Evolutionary conservation across 2,797 vertebrate genomes (phyloP).

Genomic region (Psittacula echo): DNA sequence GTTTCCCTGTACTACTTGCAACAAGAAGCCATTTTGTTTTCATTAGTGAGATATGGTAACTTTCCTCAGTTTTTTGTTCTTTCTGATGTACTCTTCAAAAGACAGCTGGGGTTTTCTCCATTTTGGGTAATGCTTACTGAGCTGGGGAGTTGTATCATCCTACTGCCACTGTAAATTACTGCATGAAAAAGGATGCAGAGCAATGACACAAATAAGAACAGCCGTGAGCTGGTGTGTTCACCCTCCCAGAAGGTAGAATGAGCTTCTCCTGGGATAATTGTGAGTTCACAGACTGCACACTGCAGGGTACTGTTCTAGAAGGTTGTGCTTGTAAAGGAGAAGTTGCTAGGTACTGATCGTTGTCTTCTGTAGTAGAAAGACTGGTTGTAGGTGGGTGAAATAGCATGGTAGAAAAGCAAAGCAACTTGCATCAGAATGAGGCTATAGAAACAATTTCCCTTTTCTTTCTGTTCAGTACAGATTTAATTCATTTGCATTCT

Average conservation of each 20-base stretch:
- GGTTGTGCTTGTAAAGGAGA: background rate
- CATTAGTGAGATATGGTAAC: background rate
- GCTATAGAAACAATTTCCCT: background rate
- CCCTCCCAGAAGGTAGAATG: background rate
- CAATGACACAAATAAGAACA: conserved; percentile 17
- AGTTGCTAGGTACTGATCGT: background rate
- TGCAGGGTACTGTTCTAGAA: conserved; percentile 20
- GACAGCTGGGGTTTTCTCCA: background rate
- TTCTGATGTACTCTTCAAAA: background rate
- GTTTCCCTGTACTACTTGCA: background rate
- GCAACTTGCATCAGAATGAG: background rate
- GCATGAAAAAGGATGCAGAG: background rate
- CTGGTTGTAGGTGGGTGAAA: conserved; percentile 30
- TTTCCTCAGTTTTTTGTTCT: background rate
- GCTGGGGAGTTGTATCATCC: conserved; percentile 4
- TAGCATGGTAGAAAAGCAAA: background rate
- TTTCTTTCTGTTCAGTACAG: background rate
- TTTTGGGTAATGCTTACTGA: conserved; percentile 14
- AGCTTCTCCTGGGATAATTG: conserved; percentile 14
- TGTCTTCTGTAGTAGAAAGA: background rate
- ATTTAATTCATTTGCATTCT: background rate
- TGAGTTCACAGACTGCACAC: background rate
- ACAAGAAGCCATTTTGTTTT: conserved; percentile 35
- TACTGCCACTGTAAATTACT: background rate
- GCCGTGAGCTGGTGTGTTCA: background rate